phyloP scores from a whole-genome alignment of 2,888 invertebrate species.

The Diplolepis rosae region DNA sequence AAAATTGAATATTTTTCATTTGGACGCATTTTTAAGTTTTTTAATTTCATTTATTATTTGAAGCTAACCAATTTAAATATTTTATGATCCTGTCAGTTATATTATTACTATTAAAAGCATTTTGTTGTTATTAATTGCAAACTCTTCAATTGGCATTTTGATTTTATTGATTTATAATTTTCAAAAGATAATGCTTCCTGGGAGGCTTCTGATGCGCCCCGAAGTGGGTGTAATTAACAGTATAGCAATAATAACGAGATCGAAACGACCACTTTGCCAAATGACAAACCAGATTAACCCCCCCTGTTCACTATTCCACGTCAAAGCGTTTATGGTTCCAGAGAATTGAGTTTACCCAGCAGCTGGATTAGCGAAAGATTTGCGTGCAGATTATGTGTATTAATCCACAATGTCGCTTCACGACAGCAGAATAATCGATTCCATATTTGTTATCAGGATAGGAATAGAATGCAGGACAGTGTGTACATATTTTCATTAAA shows the following conservation, averaged over 20 bases:
- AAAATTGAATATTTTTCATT: too few species aligned
- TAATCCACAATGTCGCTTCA: conserved; percentile 27
- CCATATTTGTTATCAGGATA: conserved; percentile 1
- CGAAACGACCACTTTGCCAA: conserved; percentile 26
- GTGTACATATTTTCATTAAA: conserved; percentile 24
- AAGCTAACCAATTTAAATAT: too few species aligned
- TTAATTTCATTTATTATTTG: too few species aligned
- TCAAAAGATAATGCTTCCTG: too few species aligned
- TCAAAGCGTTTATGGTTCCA: conserved; percentile 27
- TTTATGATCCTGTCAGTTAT: too few species aligned
- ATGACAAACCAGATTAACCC: conserved; percentile 30
- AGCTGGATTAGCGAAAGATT: conserved; percentile 28
- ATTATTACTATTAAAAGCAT: too few species aligned
- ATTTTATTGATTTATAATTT: too few species aligned
- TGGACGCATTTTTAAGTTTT: too few species aligned
- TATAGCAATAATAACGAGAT: conserved; percentile 22
- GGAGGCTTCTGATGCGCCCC: background rate
- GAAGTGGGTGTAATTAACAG: background rate
- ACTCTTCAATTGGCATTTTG: too few species aligned
- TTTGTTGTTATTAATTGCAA: too few species aligned
- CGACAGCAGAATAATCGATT: conserved; percentile 23
- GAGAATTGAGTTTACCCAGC: conserved; percentile 31
- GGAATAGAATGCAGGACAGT: background rate
- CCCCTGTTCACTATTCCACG: conserved; percentile 6
- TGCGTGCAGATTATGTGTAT: conserved; percentile 25